phyloP scores from a whole-genome alignment of 2,888 invertebrate genomes.

The Pollenia griseotomentosa region DNA sequence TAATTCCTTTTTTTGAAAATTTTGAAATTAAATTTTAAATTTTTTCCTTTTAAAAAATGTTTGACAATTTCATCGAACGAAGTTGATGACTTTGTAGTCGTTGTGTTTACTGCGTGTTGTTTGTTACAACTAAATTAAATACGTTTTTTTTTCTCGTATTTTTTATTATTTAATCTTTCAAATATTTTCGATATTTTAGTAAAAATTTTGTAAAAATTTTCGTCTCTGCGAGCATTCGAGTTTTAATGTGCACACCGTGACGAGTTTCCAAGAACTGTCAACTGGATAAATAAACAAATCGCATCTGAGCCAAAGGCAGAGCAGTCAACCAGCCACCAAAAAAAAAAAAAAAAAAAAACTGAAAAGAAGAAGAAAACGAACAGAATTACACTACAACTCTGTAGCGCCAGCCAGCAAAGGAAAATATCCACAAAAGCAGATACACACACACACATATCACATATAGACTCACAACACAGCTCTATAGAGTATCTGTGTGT shows the following conservation, averaged over 20 bases:
- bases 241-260: conserved; percentile 81
- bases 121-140: conserved; percentile 38
- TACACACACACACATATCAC: conserved; percentile 1
- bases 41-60: not conserved
- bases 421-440: conserved; percentile 22
- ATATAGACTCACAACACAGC: not conserved
- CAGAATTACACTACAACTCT: conserved; percentile 36
- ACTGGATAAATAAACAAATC: conserved; percentile 81
- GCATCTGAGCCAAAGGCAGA: conserved; percentile 68
- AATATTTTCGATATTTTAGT: conserved; percentile 50
- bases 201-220: conserved; percentile 31
- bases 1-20: not conserved
- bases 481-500: conserved; percentile 17
- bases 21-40: not conserved
- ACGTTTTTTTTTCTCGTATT: conserved; percentile 8
- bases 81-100: conserved; percentile 39
- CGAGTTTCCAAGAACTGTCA: conserved; percentile 83
- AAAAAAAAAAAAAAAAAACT: conserved; percentile 16
- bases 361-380: conserved; percentile 17
- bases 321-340: conserved; percentile 60
- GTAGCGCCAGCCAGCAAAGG: conserved; percentile 64
- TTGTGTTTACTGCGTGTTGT: conserved; percentile 36
- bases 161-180: conserved; percentile 15
- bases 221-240: conserved; percentile 75
- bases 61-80: not conserved